Conservation (phyloP, 92 coral and sea anemone species). For the Porites divaricata region DNA sequence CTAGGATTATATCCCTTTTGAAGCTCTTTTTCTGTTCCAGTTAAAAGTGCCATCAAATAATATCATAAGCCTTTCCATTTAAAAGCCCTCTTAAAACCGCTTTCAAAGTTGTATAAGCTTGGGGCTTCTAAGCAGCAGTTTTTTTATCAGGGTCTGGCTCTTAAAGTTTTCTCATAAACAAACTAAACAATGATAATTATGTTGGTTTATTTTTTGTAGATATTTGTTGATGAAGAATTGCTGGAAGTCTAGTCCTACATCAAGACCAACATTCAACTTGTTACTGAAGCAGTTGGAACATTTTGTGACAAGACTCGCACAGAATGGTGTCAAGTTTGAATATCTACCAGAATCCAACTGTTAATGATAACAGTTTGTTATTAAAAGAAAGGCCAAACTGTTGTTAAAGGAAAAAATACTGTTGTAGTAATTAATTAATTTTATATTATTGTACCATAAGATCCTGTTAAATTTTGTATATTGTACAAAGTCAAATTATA, state of each 20-base stretch:
- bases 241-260: conserved; percentile 54
- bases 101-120: too few species aligned
- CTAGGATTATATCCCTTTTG: too few species aligned
- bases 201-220: conserved; percentile 33
- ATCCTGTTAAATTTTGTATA: conserved; percentile 36
- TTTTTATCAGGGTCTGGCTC: too few species aligned
- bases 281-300: conserved; percentile 58
- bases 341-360: conserved; percentile 44
- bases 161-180: background rate
- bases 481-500: conserved; percentile 31
- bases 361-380: conserved; percentile 2
- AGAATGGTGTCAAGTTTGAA: conserved; percentile 46
- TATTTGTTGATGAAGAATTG: conserved; percentile 71
- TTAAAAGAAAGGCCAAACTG: background rate
- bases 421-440: conserved; percentile 8
- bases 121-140: too few species aligned
- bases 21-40: too few species aligned
- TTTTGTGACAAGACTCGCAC: conserved; percentile 44
- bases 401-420: background rate
- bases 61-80: too few species aligned
- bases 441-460: conserved; percentile 33
- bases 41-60: too few species aligned
- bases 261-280: conserved; percentile 76
- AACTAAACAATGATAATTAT: background rate
- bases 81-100: too few species aligned